Percentiles rank a stretch among this genome's conserved stretches.
phyloP scores from a whole-genome alignment of 2,113 vertebrate genomes.

The Saguinus midas region DNA sequence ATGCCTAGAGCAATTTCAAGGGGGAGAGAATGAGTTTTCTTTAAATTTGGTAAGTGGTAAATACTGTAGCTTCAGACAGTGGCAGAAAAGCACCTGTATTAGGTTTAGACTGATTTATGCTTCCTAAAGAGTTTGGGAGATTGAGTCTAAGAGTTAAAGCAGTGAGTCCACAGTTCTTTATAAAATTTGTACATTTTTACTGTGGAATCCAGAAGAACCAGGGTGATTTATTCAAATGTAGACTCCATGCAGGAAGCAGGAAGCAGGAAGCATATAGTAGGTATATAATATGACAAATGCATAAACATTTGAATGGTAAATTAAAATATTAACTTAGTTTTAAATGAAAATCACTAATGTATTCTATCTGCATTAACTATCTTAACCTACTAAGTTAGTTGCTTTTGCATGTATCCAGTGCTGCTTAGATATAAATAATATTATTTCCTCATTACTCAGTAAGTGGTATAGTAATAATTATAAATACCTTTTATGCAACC shows the following conservation, averaged over 20 bases:
- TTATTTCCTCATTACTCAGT: conserved; percentile 75
- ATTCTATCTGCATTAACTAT: conserved; percentile 74
- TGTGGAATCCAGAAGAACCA: background rate
- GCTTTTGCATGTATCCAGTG: conserved; percentile 68
- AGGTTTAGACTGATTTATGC: conserved; percentile 27
- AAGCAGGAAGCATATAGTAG: rapidly evolving
- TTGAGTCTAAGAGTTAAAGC: background rate
- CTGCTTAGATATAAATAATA: conserved; percentile 75
- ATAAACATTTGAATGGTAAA: background rate
- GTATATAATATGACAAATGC: rapidly evolving
- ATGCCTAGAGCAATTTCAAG: background rate
- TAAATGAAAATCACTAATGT: conserved; percentile 65
- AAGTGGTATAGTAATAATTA: conserved; percentile 75
- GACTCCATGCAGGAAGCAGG: background rate
- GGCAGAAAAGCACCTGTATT: background rate
- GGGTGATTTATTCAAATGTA: background rate
- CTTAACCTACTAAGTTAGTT: conserved; percentile 76
- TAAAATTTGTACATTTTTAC: background rate
- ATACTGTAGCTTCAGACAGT: background rate
- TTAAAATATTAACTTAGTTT: conserved; percentile 63
- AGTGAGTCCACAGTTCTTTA: rapidly evolving
- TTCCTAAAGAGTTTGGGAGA: background rate
- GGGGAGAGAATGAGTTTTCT: conserved; percentile 46
- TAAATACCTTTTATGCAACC: conserved; percentile 73
- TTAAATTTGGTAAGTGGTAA: background rate